Evolutionary conservation across 2,797 vertebrate species (phyloP), one percentile per base, ranked within the genome.

Genomic region (Sebastes trivittatus): DNA sequence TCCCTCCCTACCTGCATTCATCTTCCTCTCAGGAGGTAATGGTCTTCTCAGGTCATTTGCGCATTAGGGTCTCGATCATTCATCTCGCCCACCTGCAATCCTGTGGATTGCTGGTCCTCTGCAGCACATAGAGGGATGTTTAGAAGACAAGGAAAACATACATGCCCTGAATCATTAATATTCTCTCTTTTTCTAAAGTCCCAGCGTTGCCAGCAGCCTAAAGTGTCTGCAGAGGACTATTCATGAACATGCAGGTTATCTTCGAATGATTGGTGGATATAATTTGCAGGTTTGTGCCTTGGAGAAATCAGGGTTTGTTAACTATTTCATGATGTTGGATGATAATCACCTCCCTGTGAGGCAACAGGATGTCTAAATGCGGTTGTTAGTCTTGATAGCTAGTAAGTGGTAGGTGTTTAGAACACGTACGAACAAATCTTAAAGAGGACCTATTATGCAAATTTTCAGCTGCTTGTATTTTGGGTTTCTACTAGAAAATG

Each of bases 1-100:
- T 91, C 89, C 90, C 81, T 83, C 85, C 91, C 90, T 81, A 92
- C 90, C 93, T 91, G 92, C 91, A 94, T 95, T 92, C 91, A 93
- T 95, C 93, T 95, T 93, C 82, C 92, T 94, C 91, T 85, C 79
- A 14, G 73, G 88, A 88, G 92, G 89, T 94, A 94, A 95, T 94
- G 91, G 91, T 93, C 85, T 93, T 90, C 92, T 89, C 91, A 90
- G 94, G 93, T 94, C 93, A 92, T 94, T 94, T 94, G 88, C 84
- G 59, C 92, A 86, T 93, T 90, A 92, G 85, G 87, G 73, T 90
- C 86, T 64, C 72, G 61, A 92, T 94, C 94, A 86, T 92, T 94
- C 89, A 91, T 93, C 87, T 92, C 84, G 59, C 80, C 87, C 84
- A 91, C 90, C 92, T 91, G 90, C 88, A 87, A 67, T 77, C 83